Percentiles rank a stretch among this genome's conserved stretches.
phyloP scores from a whole-genome alignment of 2,888 invertebrate genomes.

The Mantis religiosa region DNA sequence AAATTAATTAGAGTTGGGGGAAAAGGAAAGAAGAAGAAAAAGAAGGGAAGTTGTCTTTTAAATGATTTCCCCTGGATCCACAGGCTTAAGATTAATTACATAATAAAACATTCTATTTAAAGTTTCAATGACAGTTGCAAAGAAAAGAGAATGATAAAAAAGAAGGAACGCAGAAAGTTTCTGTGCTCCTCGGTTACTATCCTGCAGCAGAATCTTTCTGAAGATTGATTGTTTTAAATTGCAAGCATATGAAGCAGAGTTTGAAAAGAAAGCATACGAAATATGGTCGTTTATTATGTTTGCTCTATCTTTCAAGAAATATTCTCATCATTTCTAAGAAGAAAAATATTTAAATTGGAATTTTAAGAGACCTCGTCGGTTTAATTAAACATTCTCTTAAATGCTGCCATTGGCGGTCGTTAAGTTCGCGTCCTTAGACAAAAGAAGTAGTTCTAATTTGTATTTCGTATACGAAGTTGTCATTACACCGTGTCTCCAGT shows the following conservation, averaged over 20 bases:
- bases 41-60: conserved; percentile 29
- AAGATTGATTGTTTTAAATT: conserved; percentile 27
- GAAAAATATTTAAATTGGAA: conserved; percentile 32
- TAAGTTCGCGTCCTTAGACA: not conserved
- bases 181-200: not conserved
- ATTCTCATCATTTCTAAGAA: conserved; percentile 1
- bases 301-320: not conserved
- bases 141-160: not conserved
- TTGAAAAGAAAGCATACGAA: not conserved
- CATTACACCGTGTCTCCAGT: too few species aligned
- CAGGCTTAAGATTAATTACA: conserved; percentile 30
- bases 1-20: conserved; percentile 30
- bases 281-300: not conserved
- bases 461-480: too few species aligned
- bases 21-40: not conserved
- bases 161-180: conserved; percentile 1
- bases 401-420: not conserved
- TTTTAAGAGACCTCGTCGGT: not conserved
- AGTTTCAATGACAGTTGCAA: conserved; percentile 30
- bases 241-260: not conserved
- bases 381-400: not conserved
- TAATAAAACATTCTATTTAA: conserved; percentile 32
- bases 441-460: not conserved
- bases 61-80: conserved; percentile 31
- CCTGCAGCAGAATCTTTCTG: not conserved